phyloP scores from a whole-genome alignment of 2,113 vertebrate species.

The Colaptes auratus region DNA sequence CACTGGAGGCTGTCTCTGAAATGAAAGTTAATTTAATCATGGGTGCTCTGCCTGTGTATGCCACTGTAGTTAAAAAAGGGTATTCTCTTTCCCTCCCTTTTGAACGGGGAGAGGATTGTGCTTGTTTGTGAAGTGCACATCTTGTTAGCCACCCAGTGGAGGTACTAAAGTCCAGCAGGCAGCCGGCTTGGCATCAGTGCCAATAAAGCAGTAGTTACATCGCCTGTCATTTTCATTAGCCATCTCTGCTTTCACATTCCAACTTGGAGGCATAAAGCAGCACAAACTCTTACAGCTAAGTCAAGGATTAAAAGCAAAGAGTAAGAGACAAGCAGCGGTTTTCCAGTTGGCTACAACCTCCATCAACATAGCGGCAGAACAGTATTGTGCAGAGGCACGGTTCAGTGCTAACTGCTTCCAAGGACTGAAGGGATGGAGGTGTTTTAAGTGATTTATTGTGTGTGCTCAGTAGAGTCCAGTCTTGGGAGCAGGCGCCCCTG shows the following conservation, averaged over 20 bases:
- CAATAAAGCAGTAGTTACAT: constrained; percentile 47
- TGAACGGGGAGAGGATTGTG: not conserved
- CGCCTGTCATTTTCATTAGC: constrained; percentile 55
- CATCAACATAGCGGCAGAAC: not conserved
- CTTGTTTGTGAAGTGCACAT: not conserved
- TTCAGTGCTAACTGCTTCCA: constrained; percentile 45
- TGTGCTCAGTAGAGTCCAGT: not conserved
- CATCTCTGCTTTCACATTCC: not conserved
- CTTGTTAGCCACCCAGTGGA: constrained; percentile 71
- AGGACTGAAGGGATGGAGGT: constrained; percentile 28
- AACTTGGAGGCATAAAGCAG: not conserved
- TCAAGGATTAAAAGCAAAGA: constrained; percentile 12
- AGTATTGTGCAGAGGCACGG: constrained; percentile 25
- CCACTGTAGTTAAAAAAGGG: not conserved
- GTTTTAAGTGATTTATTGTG: constrained; percentile 53
- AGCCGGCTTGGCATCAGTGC: constrained; percentile 21
- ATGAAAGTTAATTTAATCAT: not conserved
- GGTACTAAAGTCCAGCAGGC: constrained; percentile 58
- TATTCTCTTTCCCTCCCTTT: not conserved
- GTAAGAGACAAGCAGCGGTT: not conserved
- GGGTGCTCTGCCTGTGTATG: not conserved
- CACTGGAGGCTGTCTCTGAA: not conserved
- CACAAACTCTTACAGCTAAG: not conserved
- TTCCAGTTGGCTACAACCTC: not conserved
- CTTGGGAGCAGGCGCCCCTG: constrained; percentile 9